These are phyloP conservation scores for Xiphophorus hellerii DNA, from an alignment of 2,113 vertebrate genomes.

Conservation along the genomic window DNA sequence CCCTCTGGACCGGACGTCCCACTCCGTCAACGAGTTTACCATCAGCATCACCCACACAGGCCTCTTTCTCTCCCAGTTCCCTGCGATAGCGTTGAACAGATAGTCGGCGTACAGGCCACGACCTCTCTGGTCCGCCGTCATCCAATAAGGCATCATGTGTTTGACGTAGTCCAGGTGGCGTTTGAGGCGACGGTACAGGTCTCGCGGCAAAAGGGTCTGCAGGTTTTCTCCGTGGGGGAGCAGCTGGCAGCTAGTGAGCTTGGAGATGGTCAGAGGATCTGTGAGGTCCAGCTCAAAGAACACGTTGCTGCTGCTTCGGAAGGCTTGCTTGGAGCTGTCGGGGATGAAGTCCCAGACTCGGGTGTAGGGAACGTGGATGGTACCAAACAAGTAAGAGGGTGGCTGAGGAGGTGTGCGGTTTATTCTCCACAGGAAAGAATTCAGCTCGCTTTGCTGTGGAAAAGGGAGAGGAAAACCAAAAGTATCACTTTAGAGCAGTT, in stretches of 20 bases:
- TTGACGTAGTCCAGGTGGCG: conserved; percentile 97
- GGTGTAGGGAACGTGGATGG: conserved; percentile 97
- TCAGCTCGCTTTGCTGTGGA: conserved; percentile 90
- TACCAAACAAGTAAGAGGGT: conserved; percentile 94
- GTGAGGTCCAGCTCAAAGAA: conserved; percentile 97
- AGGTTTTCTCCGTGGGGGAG: conserved; percentile 94
- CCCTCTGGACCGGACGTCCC: conserved; percentile 91
- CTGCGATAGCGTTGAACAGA: conserved; percentile 95
- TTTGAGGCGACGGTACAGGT: conserved; percentile 95
- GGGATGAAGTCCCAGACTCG: conserved; percentile 98
- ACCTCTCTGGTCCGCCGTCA: conserved; percentile 93
- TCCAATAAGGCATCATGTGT: conserved; percentile 97
- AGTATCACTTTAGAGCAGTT: conserved; percentile 11
- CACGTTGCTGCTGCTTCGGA: conserved; percentile 87
- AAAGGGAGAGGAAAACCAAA: conserved; percentile 13
- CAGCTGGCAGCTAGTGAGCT: conserved; percentile 95
- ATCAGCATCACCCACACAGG: conserved; percentile 99
- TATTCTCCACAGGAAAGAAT: conserved; percentile 96
- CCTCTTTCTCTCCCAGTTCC: conserved; percentile 98
- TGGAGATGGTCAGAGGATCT: conserved; percentile 93
- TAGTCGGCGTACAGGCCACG: conserved; percentile 95
- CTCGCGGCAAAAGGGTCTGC: conserved; percentile 90
- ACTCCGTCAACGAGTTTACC: conserved; percentile 97
- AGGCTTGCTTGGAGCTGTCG: conserved; percentile 91
- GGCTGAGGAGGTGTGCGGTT: conserved; percentile 86